A percentile compares a stretch with the other conserved stretches of the same genome.
Evolutionary conservation across 2,797 vertebrate genomes (phyloP).

Genomic region (Astyanax mexicanus): DNA sequence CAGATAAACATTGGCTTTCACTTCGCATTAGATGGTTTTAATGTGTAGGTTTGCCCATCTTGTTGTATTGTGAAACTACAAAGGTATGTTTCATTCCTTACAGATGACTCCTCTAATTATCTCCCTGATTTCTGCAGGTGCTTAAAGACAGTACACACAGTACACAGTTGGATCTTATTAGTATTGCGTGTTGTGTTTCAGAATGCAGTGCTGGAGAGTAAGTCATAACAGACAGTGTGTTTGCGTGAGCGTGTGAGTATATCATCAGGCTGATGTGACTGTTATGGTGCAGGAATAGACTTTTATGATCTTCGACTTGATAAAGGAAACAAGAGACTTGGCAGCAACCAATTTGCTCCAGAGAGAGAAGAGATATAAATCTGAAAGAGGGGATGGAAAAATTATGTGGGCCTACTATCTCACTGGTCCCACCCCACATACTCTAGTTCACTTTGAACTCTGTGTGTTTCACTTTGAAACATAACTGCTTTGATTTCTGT

Average conservation of each 20-base stretch:
- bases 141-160: neutral
- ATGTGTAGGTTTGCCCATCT: no score
- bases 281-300: neutral
- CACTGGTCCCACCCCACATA: neutral
- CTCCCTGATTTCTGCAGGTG: neutral
- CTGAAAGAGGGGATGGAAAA: conserved; percentile 1
- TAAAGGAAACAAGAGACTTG: conserved; percentile 24
- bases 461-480: conserved; percentile 13
- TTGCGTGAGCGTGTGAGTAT: conserved; percentile 2
- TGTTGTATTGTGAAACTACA: neutral
- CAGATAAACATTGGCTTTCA: no score
- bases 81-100: neutral
- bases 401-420: neutral
- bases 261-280: conserved; percentile 14
- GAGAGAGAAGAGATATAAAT: conserved; percentile 28
- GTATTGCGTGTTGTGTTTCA: neutral
- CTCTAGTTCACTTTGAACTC: neutral
- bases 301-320: conserved; percentile 31
- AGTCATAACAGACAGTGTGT: conserved; percentile 12
- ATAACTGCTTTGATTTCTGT: conserved; percentile 32
- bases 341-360: neutral
- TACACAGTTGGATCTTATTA: neutral
- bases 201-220: neutral
- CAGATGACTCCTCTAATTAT: neutral
- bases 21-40: no score